These are phyloP conservation scores for Paramuricea clavata DNA, from an alignment of 92 coral and sea anemone species.

Conservation along the genomic window DNA sequence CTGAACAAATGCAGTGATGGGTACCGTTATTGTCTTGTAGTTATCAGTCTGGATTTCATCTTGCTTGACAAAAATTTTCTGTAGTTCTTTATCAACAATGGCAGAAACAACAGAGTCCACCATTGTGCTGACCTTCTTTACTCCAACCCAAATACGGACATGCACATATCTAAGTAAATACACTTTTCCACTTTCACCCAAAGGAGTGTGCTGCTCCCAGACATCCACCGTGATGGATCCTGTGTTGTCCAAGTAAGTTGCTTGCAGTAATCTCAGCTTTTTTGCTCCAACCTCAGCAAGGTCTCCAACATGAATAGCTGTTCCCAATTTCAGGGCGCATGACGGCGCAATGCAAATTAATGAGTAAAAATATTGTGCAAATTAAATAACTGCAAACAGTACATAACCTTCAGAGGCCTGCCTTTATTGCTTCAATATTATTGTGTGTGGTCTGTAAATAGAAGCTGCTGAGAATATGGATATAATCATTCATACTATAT, in stretches of 20 bases:
- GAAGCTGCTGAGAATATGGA: no score
- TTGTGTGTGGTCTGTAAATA: no score
- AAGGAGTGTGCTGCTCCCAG: neutral
- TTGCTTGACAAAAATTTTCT: neutral
- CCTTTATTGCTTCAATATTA: no score
- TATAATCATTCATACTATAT: no score
- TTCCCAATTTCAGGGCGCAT: no score
- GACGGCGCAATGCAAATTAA: no score
- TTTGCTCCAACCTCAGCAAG: neutral
- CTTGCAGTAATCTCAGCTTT: neutral
- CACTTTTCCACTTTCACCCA: neutral
- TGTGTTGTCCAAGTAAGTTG: neutral
- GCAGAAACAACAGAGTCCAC: neutral
- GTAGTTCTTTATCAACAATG: neutral
- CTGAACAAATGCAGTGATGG: neutral
- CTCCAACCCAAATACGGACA: conserved; percentile 2
- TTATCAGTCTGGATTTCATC: neutral
- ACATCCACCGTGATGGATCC: conserved; percentile 1
- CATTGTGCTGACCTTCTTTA: conserved; percentile 2
- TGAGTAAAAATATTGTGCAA: no score
- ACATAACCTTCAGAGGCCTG: no score
- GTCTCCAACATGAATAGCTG: conserved; percentile 11
- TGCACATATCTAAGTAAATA: neutral
- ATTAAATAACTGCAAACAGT: no score
- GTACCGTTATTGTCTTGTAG: neutral